A percentile compares a stretch with the other conserved stretches of the same genome.
Conservation (phyloP, 2,113 vertebrate genomes). For the Seriola quinqueradiata region DNA sequence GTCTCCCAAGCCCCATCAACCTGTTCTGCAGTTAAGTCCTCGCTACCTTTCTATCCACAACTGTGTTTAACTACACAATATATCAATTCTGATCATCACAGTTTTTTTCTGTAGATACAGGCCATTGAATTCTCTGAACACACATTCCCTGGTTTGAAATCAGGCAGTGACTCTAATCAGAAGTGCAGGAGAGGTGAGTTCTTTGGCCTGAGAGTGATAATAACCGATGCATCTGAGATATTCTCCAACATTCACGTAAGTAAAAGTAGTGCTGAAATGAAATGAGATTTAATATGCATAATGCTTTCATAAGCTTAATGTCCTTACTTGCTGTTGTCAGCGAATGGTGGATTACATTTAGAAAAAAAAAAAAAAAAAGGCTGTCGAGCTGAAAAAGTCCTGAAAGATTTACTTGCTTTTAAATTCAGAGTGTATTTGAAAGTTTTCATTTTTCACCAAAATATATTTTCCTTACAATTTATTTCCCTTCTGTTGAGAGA, state of each 20-base stretch:
- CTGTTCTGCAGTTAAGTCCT: slow-evolving; percentile 24
- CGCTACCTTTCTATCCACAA: slow-evolving; percentile 6
- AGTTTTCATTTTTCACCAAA: slow-evolving; percentile 47
- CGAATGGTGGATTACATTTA: slow-evolving; percentile 25
- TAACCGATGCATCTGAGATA: slow-evolving; percentile 26
- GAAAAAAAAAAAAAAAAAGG: slow-evolving; percentile 19
- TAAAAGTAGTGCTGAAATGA: slow-evolving; percentile 59
- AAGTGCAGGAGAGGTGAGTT: slow-evolving; percentile 46
- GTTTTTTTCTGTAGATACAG: slow-evolving; percentile 34
- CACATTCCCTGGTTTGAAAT: slow-evolving; percentile 41
- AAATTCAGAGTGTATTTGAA: slow-evolving; percentile 41
- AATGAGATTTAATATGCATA: slow-evolving; percentile 31
- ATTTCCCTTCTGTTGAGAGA: slow-evolving; percentile 67
- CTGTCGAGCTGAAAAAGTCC: slow-evolving; percentile 55
- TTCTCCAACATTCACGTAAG: slow-evolving; percentile 41
- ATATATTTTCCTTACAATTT: slow-evolving; percentile 36
- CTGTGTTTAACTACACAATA: slow-evolving; percentile 11
- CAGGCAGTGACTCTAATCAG: slow-evolving; percentile 41
- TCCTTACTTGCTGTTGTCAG: slow-evolving; percentile 31
- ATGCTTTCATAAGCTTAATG: slow-evolving; percentile 35
- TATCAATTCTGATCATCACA: slow-evolving; percentile 41
- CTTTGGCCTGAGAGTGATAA: slow-evolving; percentile 69
- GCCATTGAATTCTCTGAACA: slow-evolving; percentile 25
- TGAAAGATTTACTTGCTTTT: slow-evolving; percentile 25
- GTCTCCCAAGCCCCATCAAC: slow-evolving; percentile 31